Percentiles rank a stretch among this genome's conserved stretches.
These are phyloP conservation scores for Drosophila percnosoma DNA, from an alignment of 2,888 invertebrate genomes.

Conservation along the genomic window DNA sequence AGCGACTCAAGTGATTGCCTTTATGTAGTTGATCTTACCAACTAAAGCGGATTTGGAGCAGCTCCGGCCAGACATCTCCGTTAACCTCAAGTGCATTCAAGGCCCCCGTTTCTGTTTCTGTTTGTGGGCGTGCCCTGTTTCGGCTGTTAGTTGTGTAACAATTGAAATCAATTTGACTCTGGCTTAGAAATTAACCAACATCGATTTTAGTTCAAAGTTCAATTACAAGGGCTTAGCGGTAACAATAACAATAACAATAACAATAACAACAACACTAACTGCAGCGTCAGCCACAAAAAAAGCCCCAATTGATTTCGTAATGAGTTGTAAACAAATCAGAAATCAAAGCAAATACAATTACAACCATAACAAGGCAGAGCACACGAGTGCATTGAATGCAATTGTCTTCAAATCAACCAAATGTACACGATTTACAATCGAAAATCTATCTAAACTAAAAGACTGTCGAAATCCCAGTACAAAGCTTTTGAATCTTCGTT, in stretches of 20 bases:
- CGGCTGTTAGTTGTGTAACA: constrained; percentile 54
- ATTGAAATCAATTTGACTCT: constrained; percentile 49
- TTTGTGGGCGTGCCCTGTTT: constrained; percentile 35
- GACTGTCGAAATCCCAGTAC: constrained; percentile 4
- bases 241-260: constrained; percentile 13
- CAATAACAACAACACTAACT: constrained; percentile 30
- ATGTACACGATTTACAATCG: constrained; percentile 31
- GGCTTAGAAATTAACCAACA: constrained; percentile 52
- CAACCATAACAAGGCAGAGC: constrained; percentile 64
- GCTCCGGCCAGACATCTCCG: constrained; percentile 36
- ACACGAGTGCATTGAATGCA: constrained; percentile 57
- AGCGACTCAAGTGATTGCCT: constrained; percentile 43
- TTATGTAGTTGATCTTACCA: constrained; percentile 22
- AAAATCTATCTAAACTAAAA: constrained; percentile 13
- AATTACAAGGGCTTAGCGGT: constrained; percentile 45
- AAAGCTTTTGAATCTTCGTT: background rate
- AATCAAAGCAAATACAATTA: constrained; percentile 47
- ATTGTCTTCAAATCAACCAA: constrained; percentile 39
- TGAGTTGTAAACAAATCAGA: constrained; percentile 53
- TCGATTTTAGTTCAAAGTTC: constrained; percentile 61
- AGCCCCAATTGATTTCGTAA: constrained; percentile 58
- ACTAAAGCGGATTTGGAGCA: constrained; percentile 36
- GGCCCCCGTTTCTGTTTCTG: constrained; percentile 31
- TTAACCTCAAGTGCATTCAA: constrained; percentile 58
- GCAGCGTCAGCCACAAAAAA: constrained; percentile 46